Evolutionary conservation across 2,888 invertebrate species (phyloP), one percentile per base, ranked within the genome.

Genomic region (Caradrina kadenii): DNA sequence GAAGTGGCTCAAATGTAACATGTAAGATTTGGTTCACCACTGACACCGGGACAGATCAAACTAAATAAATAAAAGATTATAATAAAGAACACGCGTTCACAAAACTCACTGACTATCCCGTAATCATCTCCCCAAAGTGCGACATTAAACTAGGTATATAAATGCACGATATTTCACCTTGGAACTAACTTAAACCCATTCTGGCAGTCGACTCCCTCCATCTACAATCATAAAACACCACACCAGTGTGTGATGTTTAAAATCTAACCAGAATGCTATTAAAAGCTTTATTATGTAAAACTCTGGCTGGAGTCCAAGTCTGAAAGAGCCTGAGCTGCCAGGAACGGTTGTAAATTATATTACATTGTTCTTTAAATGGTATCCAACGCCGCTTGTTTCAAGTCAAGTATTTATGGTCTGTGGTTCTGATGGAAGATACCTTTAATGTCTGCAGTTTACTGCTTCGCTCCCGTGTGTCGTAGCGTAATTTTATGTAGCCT

Each of bases 311-410:
- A 58, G 59, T 86, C 90, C 90, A 90, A 85, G 79, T 76, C 58
- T 73, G 69, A 82, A 81, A 71, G 75, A 79, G 79, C 77, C 65
- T 42, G 75, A 59, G 76, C 73, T 86, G 88, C 89, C 88, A 88
- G 84, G 48, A 79, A 61, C 42, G 75, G 73, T 69, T 84, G 84
- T 91, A 89, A 90, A 91, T 90, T 88, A 88, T 86, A 87, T 83
- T 66, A 88, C 86, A 90, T 89, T 90, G 92, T 91, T 88, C 89
- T 90, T 90, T 90, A 90, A 91, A 88, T 84, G 82, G 84, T 87
- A 86, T 78, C 82, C 78, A 73, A 76, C 76, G 69, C 64, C 72
- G 72, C 73, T 79, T 79, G 76, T 76, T 82, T 76, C 75, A 59
- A 76, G 73, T 71, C 69, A 50, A 73, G 66, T 75, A 77, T 80